Percentiles rank a stretch among this genome's conserved stretches.
phyloP scores from a whole-genome alignment of 2,888 invertebrate genomes.

The Clusia tigrina region DNA sequence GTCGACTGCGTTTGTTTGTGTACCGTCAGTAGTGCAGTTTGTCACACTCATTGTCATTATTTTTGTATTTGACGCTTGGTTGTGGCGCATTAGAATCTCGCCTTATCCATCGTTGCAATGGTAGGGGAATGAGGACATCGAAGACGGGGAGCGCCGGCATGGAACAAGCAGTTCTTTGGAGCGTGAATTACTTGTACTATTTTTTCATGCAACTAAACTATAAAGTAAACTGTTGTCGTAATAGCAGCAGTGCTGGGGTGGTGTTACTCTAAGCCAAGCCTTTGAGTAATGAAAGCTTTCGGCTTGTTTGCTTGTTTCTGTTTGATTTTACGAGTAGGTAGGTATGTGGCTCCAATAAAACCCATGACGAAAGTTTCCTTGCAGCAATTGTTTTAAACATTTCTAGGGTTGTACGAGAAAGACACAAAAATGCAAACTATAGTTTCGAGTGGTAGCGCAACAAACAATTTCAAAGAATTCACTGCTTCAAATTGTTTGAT shows the following conservation, averaged over 20 bases:
- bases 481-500: too few relatives aligned
- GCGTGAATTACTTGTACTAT: slow-evolving; percentile 1
- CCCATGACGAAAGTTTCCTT: too few relatives aligned
- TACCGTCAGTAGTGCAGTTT: not conserved
- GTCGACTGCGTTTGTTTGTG: not conserved
- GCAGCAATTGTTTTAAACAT: too few relatives aligned
- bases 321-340: too few relatives aligned
- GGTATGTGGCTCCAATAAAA: too few relatives aligned
- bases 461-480: too few relatives aligned
- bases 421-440: too few relatives aligned
- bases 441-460: too few relatives aligned
- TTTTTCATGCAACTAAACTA: not conserved
- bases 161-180: slow-evolving; percentile 7
- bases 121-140: not conserved
- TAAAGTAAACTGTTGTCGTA: not conserved
- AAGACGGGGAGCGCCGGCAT: not conserved
- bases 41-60: not conserved
- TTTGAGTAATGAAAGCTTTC: not conserved
- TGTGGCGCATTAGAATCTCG: not conserved
- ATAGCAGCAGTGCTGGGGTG: too few relatives aligned
- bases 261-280: too few relatives aligned
- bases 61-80: not conserved
- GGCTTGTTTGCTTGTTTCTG: too few relatives aligned
- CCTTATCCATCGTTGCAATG: not conserved
- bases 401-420: too few relatives aligned